Conservation (phyloP, 2,888 invertebrate genomes). For the Drosophila paramelanica region DNA sequence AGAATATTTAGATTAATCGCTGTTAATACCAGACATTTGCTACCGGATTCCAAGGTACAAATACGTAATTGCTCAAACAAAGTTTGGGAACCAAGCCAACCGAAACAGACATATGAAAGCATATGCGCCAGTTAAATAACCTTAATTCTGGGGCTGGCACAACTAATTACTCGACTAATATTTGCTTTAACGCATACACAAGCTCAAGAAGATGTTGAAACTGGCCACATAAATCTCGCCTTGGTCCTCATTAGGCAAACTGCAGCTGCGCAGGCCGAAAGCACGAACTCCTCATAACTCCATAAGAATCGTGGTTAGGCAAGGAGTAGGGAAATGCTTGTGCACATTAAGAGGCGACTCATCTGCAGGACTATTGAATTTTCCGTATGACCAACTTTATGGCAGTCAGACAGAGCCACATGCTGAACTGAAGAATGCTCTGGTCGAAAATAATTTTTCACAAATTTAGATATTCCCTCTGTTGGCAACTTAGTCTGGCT, state of each 20-base stretch:
- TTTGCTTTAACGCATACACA: conserved; percentile 46
- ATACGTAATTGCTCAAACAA: conserved; percentile 4
- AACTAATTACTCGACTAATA: conserved; percentile 70
- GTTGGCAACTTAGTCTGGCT: background rate
- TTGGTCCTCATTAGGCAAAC: conserved; percentile 39
- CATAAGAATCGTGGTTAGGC: conserved; percentile 1
- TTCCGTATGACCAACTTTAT: conserved; percentile 1
- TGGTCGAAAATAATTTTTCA: background rate
- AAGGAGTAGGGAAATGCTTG: background rate
- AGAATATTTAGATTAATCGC: conserved; percentile 62
- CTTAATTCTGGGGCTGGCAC: conserved; percentile 17
- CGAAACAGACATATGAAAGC: background rate
- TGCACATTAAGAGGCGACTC: conserved; percentile 44
- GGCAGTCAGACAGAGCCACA: conserved; percentile 14
- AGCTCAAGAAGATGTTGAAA: conserved; percentile 14
- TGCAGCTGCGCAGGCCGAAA: conserved; percentile 15
- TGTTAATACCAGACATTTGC: conserved; percentile 8
- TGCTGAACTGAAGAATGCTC: conserved; percentile 13
- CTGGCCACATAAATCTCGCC: conserved; percentile 51
- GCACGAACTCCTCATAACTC: conserved; percentile 1
- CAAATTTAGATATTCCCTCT: background rate
- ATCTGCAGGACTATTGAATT: conserved; percentile 24
- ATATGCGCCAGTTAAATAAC: background rate
- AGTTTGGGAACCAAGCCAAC: conserved; percentile 7
- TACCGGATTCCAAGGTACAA: background rate